These are phyloP conservation scores for Leuciscus waleckii DNA, from an alignment of 2,797 vertebrate species.

Conservation along the genomic window DNA sequence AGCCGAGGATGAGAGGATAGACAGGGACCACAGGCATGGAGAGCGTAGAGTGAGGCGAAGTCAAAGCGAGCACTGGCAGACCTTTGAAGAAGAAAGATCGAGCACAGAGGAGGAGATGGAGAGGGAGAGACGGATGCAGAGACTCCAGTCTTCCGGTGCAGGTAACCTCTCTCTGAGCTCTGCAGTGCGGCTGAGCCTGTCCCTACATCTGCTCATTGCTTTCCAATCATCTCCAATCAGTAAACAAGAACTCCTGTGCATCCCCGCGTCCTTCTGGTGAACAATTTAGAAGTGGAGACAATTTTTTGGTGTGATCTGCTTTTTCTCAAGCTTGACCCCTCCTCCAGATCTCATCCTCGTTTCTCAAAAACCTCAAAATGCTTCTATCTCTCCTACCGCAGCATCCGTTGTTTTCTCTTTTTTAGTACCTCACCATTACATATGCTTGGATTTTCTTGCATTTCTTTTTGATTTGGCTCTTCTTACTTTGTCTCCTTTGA, in stretches of 20 bases:
- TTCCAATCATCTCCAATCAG: constrained; percentile 48
- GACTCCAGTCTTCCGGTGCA: constrained; percentile 70
- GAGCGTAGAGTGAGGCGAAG: constrained; percentile 60
- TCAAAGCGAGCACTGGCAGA: constrained; percentile 60
- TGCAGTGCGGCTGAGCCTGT: constrained; percentile 17
- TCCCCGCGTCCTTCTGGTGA: constrained; percentile 5
- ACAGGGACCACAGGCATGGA: constrained; percentile 36
- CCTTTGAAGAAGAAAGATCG: constrained; percentile 62
- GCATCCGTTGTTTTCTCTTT: background rate
- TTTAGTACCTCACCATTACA: background rate
- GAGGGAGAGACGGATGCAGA: constrained; percentile 62
- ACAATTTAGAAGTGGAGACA: background rate
- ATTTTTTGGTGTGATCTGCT: constrained; percentile 11
- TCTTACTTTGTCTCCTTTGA: background rate
- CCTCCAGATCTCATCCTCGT: background rate
- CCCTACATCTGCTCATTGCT: constrained; percentile 50
- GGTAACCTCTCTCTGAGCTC: constrained; percentile 72
- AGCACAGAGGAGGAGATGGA: constrained; percentile 68
- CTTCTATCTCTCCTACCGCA: background rate
- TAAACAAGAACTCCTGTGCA: constrained; percentile 1
- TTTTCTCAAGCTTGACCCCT: background rate
- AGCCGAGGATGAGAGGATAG: constrained; percentile 33
- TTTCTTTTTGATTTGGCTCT: constrained; percentile 6
- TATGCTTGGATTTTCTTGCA: constrained; percentile 7
- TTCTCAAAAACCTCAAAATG: background rate